Evolutionary conservation across 2,888 invertebrate genomes (phyloP).

Genomic region (Megaustenia siamemsis): DNA sequence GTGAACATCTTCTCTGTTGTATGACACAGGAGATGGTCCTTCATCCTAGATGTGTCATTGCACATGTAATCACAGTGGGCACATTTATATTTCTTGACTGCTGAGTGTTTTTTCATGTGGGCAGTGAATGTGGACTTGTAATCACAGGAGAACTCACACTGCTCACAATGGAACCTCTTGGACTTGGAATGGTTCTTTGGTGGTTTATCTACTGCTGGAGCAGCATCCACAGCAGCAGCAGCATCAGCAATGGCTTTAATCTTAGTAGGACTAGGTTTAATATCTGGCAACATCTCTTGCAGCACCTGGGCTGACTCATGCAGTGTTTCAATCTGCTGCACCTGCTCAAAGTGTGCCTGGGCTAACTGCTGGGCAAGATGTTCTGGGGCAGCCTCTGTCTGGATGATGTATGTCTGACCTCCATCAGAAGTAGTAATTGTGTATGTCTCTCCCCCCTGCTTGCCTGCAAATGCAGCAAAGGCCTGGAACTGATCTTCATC

Average conservation of each 20-base stretch:
- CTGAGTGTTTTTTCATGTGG: constrained; percentile 45
- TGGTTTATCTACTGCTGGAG: neutral
- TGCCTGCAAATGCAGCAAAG: constrained; percentile 46
- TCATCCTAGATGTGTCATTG: constrained; percentile 48
- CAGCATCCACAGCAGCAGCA: neutral
- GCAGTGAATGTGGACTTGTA: constrained; percentile 48
- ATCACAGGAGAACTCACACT: constrained; percentile 50
- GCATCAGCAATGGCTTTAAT: neutral
- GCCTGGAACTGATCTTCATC: constrained; percentile 50
- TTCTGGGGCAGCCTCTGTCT: constrained; percentile 46
- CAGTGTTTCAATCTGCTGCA: constrained; percentile 41
- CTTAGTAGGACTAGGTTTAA: constrained; percentile 40
- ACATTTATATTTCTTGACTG: constrained; percentile 51
- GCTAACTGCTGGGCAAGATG: constrained; percentile 48
- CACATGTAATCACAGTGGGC: constrained; percentile 53
- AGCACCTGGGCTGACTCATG: constrained; percentile 6
- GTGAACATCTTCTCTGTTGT: constrained; percentile 43
- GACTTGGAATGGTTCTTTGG: constrained; percentile 49
- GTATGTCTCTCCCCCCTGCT: constrained; percentile 48
- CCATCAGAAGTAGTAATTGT: constrained; percentile 47
- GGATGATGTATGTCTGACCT: constrained; percentile 46
- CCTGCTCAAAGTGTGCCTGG: constrained; percentile 50
- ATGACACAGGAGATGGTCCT: constrained; percentile 50
- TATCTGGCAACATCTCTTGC: constrained; percentile 41
- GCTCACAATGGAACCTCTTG: constrained; percentile 49